Evolutionary conservation across 2,113 vertebrate genomes (phyloP).

Genomic region (Speoplatyrhinus poulsoni): DNA sequence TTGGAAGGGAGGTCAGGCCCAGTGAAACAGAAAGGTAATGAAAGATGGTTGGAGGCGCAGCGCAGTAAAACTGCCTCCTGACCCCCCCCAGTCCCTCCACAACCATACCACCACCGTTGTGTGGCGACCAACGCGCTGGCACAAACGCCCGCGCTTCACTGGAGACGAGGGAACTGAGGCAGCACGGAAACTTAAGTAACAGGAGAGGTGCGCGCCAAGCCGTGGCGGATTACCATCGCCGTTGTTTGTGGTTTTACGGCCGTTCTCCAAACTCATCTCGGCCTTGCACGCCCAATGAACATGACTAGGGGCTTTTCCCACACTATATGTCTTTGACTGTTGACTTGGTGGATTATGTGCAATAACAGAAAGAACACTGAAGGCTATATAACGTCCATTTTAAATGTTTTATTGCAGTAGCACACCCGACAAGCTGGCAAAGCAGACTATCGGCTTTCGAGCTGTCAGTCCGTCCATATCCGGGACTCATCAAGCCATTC

Average conservation of each 20-base stretch:
- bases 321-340: background rate
- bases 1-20: slow-evolving; percentile 54
- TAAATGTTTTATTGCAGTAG: slow-evolving; percentile 33
- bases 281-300: too few relatives aligned
- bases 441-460: slow-evolving; percentile 19
- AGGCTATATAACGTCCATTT: background rate
- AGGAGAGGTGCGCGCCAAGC: slow-evolving; percentile 57
- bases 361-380: slow-evolving; percentile 5
- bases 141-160: slow-evolving; percentile 48
- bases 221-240: slow-evolving; percentile 44
- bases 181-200: slow-evolving; percentile 71
- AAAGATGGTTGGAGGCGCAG: slow-evolving; percentile 66
- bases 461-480: slow-evolving; percentile 3
- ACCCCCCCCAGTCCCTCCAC: slow-evolving; percentile 13
- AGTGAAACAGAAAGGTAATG: slow-evolving; percentile 75
- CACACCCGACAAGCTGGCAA: slow-evolving; percentile 22
- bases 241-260: slow-evolving; percentile 33
- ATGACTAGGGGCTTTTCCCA: too few relatives aligned
- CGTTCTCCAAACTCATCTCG: slow-evolving; percentile 39
- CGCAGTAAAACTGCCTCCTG: slow-evolving; percentile 31
- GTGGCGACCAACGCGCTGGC: slow-evolving; percentile 58
- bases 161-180: slow-evolving; percentile 49
- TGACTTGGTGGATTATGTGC: background rate
- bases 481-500: slow-evolving; percentile 29
- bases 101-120: slow-evolving; percentile 45